Conservation (phyloP, 2,888 invertebrate genomes). For the Eudasyphora cyanicolor region DNA sequence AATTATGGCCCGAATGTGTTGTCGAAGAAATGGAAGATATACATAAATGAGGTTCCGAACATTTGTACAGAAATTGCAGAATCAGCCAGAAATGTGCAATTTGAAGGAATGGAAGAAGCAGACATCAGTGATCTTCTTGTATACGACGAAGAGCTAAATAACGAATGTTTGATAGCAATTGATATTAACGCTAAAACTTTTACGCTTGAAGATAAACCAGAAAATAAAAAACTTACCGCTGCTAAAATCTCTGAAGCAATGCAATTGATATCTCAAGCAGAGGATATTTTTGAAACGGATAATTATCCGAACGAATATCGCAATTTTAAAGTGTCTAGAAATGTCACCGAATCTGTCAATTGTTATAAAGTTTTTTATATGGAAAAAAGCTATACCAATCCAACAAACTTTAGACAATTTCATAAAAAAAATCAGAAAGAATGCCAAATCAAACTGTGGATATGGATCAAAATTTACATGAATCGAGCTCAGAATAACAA, state of each 20-base stretch:
- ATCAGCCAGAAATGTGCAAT: slow-evolving; percentile 21
- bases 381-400: neutral
- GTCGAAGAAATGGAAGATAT: neutral
- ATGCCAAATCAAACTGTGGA: too few species aligned
- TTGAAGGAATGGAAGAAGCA: slow-evolving; percentile 34
- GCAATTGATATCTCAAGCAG: slow-evolving; percentile 32
- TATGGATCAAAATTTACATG: neutral
- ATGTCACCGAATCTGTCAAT: neutral
- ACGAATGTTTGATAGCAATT: slow-evolving; percentile 13
- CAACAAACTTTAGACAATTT: slow-evolving; percentile 11
- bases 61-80: slow-evolving; percentile 27
- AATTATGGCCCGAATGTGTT: slow-evolving; percentile 31
- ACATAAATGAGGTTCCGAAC: slow-evolving; percentile 23
- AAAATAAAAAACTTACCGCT: slow-evolving; percentile 32
- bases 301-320: slow-evolving; percentile 32
- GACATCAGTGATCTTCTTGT: slow-evolving; percentile 28
- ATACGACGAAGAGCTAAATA: slow-evolving; percentile 22
- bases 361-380: neutral
- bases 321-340: slow-evolving; percentile 38
- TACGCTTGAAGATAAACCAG: neutral
- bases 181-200: slow-evolving; percentile 5
- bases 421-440: neutral
- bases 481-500: neutral
- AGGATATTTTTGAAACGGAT: slow-evolving; percentile 37
- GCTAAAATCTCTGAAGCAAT: too few species aligned